phyloP scores from a whole-genome alignment of 1,140 invertebrate genomes.

The Steinernema khuongi region DNA sequence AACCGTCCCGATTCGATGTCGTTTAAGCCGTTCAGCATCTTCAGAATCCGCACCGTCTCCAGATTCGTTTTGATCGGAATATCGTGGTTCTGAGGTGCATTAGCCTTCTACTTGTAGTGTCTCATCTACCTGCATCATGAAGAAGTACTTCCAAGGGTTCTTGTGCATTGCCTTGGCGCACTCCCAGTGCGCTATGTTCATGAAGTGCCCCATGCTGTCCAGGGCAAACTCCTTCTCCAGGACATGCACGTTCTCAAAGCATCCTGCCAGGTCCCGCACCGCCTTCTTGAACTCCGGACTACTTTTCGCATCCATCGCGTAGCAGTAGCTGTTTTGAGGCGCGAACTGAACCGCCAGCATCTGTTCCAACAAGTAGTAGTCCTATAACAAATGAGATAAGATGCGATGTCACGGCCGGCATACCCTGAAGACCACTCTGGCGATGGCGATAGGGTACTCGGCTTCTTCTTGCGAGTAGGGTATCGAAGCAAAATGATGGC shows the following conservation, averaged over 20 bases:
- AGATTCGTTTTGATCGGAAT: not conserved
- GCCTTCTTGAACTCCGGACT: conserved; percentile 21
- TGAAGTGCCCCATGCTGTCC: conserved; percentile 30
- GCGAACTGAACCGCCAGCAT: conserved; percentile 42
- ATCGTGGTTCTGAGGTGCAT: conserved; percentile 7
- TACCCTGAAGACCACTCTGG: conserved; percentile 42
- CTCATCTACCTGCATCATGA: conserved; percentile 28
- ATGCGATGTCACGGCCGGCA: conserved; percentile 10
- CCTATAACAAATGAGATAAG: conserved; percentile 35
- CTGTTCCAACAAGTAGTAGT: conserved; percentile 39
- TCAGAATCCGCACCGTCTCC: not conserved
- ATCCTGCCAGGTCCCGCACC: conserved; percentile 29
- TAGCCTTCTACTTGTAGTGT: conserved; percentile 5
- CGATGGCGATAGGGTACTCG: conserved; percentile 43
- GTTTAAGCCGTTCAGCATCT: not conserved
- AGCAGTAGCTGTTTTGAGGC: conserved; percentile 44
- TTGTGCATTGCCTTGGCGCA: conserved; percentile 24
- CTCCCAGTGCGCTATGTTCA: conserved; percentile 28
- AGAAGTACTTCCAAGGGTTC: conserved; percentile 29
- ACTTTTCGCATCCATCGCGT: conserved; percentile 35
- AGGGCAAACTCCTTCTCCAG: conserved; percentile 18
- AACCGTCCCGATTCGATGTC: not conserved
- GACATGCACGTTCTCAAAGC: conserved; percentile 40
- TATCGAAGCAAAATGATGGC: not conserved
- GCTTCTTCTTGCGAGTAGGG: conserved; percentile 29